Evolutionary conservation across 2,888 invertebrate species (phyloP), one percentile per base, ranked within the genome.

Genomic region (Nebria salina): DNA sequence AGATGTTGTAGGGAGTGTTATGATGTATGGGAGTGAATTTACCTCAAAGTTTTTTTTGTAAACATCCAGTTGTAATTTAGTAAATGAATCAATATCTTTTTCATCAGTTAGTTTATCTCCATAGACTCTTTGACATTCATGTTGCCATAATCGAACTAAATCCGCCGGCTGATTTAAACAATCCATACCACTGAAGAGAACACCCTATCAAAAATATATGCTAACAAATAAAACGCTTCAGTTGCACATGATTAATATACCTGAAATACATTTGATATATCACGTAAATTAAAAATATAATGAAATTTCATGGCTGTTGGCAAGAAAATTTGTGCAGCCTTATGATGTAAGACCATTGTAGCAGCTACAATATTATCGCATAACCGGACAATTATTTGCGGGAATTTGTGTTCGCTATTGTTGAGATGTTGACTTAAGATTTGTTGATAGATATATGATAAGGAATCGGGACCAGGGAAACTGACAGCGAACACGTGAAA

Each of bases 221-320:
- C 2, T 66, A 2, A 54, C 2, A 54, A 11, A 13, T 8, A 3
- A 54, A 54, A 7, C 2, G 11, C 8, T 54, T 54, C 2, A 54
- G 2, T 54, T 54, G 8, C 20, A 20, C 4, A 25, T 20, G 25
- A 20, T 5, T 73, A 81, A 84, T 82, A 85, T 90, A 95, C 96
- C 93, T 97, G 97, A 88, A 98, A 98, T 79, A 98, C 94, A 88
- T 98, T 98, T 2, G 98, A 98, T 80, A 98, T 92, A 88, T 98
- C 98, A 82, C 98, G 91, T 82, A 98, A 91, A 90, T 98, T 98
- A 89, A 98, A 98, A 85, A 98, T 94, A 86, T 98, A 98, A 89
- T 98, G 98, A 86, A 97, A 98, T 89, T 98, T 98, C 77, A 97
- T 94, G 2, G 98, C 98, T 1, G 98, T 98, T 0, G 98, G 98